Conservation (phyloP, 2,888 invertebrate species). For the Drosophila incognita region DNA sequence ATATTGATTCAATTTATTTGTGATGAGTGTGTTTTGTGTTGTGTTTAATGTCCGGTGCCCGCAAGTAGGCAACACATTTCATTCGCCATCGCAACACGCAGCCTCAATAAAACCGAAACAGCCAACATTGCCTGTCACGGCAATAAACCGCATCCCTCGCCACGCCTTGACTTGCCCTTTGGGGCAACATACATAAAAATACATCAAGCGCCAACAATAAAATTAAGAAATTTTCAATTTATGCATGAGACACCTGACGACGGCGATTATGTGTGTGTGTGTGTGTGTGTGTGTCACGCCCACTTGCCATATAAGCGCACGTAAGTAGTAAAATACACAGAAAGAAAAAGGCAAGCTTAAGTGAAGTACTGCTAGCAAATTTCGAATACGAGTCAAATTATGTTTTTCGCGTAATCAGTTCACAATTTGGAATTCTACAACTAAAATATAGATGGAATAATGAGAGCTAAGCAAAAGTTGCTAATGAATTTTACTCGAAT, state of each 20-base stretch:
- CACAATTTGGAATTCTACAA: no score
- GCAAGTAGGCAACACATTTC: constrained; percentile 39
- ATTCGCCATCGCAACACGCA: constrained; percentile 1
- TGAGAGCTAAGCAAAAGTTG: background rate
- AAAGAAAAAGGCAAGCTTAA: background rate
- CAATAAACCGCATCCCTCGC: constrained; percentile 55
- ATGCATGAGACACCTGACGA: constrained; percentile 75
- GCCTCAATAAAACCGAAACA: constrained; percentile 16
- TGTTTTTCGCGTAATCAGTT: background rate
- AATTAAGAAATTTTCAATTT: constrained; percentile 80
- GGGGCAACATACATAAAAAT: constrained; percentile 39
- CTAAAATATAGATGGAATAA: no score
- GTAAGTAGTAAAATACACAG: constrained; percentile 9
- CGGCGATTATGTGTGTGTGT: constrained; percentile 10
- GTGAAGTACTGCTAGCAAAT: background rate
- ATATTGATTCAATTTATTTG: constrained; percentile 71
- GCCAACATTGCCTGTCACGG: constrained; percentile 30
- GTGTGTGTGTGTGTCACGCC: constrained; percentile 40
- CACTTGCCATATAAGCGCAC: constrained; percentile 19
- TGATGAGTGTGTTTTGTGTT: constrained; percentile 38
- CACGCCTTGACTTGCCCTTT: background rate
- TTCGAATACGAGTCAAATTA: background rate
- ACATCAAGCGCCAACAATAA: constrained; percentile 68
- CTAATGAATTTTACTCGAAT: background rate
- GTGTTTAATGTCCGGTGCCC: constrained; percentile 49